A percentile compares a stretch with the other conserved stretches of the same genome.
phyloP scores from a whole-genome alignment of 2,797 vertebrate species.

The Ctenosaura bakeri region DNA sequence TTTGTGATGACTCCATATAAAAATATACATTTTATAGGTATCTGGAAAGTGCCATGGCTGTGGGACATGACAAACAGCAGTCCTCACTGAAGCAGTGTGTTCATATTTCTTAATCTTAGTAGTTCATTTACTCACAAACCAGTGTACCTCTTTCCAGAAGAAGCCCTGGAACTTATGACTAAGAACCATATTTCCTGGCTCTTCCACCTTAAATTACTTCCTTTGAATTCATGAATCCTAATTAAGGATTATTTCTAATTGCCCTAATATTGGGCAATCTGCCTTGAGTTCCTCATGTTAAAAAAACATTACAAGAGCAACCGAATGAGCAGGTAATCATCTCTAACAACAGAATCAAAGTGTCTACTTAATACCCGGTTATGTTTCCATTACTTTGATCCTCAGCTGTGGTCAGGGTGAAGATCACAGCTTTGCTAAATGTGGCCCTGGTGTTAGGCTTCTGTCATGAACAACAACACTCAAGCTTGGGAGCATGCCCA shows the following conservation, averaged over 20 bases:
- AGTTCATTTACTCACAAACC: background rate
- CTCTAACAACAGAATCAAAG: constrained; percentile 11
- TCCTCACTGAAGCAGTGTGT: background rate
- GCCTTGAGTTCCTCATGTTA: background rate
- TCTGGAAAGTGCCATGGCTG: background rate
- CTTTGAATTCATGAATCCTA: constrained; percentile 24
- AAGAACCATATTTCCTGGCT: background rate
- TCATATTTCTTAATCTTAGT: background rate
- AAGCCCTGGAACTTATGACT: background rate
- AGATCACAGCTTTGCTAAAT: background rate
- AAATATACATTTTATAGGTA: background rate
- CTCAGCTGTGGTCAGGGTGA: background rate
- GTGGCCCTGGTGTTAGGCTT: too few relatives aligned
- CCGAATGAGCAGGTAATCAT: background rate
- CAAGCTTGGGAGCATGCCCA: background rate
- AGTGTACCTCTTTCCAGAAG: background rate
- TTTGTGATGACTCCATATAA: background rate
- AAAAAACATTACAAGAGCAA: background rate
- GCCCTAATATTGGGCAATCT: constrained; percentile 22
- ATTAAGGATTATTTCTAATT: constrained; percentile 32
- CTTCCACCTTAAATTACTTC: constrained; percentile 27
- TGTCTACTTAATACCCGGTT: constrained; percentile 1
- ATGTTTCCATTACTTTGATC: constrained; percentile 6
- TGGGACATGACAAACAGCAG: background rate
- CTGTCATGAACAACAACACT: background rate